Evolutionary conservation across 2,797 vertebrate species (phyloP).

Genomic region (Argyrosomus regius): DNA sequence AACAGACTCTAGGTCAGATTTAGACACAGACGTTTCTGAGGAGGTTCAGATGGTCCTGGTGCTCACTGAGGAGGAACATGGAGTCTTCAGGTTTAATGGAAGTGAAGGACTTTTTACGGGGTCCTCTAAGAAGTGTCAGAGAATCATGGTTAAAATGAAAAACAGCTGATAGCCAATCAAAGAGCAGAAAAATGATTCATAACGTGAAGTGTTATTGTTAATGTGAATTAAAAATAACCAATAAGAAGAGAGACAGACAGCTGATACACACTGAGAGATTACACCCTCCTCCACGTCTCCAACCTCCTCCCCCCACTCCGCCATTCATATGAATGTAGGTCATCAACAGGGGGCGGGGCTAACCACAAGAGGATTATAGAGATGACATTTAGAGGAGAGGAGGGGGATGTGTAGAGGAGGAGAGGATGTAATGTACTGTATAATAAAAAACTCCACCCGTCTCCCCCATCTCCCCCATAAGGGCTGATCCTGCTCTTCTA

Average conservation of each 20-base stretch:
- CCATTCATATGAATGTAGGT: conserved; percentile 61
- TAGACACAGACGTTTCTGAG: not conserved
- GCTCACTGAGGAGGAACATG: not conserved
- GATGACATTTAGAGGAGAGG: conserved; percentile 30
- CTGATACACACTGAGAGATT: conserved; percentile 8
- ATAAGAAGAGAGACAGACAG: not conserved
- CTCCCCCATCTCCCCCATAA: conserved; percentile 57
- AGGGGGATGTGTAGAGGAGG: not conserved
- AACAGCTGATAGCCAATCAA: conserved; percentile 14
- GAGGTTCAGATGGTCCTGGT: not conserved
- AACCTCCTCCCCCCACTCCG: conserved; percentile 9
- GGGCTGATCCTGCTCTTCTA: conserved; percentile 91
- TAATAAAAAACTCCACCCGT: not conserved
- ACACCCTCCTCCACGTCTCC: conserved; percentile 24
- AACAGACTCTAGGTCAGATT: not conserved
- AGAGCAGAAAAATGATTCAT: not conserved
- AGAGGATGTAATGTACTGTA: not conserved
- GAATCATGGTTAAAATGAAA: not conserved
- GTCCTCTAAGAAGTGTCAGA: not conserved
- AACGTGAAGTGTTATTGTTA: not conserved
- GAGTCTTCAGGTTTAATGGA: too few relatives aligned
- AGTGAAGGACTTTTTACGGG: not conserved
- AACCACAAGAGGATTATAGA: conserved; percentile 64
- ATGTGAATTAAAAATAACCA: not conserved
- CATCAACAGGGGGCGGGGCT: conserved; percentile 49